These are phyloP conservation scores for Acrocephalus arundinaceus DNA, from an alignment of 2,113 vertebrate genomes.

Conservation along the genomic window DNA sequence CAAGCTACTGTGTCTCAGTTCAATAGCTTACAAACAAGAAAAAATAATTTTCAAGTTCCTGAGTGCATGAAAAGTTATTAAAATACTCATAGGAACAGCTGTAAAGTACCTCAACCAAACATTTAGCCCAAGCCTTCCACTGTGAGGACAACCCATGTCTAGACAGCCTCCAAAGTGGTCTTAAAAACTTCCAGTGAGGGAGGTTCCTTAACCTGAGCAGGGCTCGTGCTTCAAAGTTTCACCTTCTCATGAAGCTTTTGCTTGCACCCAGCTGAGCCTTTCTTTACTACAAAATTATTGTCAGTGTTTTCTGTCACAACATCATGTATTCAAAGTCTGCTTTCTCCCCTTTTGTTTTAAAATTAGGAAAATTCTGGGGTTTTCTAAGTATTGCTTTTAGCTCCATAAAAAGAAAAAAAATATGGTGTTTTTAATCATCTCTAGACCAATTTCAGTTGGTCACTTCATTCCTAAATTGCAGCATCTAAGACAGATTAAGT, in stretches of 20 bases:
- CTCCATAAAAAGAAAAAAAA: neutral
- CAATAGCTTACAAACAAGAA: neutral
- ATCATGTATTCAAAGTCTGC: neutral
- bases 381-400: neutral
- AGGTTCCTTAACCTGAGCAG: neutral
- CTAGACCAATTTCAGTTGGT: neutral
- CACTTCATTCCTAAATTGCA: neutral
- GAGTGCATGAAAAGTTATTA: neutral
- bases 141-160: neutral
- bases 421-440: neutral
- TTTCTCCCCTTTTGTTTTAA: neutral
- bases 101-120: neutral
- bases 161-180: neutral
- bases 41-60: neutral
- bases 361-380: neutral
- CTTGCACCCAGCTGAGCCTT: neutral
- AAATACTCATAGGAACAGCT: neutral
- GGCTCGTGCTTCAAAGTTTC: fast-evolving
- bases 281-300: neutral
- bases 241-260: neutral
- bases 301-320: neutral
- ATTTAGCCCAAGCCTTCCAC: neutral
- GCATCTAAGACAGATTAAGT: neutral
- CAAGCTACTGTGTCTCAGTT: neutral
- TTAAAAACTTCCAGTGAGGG: neutral